phyloP scores from a whole-genome alignment of 2,888 invertebrate species.

The Zaprionus lineosus region DNA sequence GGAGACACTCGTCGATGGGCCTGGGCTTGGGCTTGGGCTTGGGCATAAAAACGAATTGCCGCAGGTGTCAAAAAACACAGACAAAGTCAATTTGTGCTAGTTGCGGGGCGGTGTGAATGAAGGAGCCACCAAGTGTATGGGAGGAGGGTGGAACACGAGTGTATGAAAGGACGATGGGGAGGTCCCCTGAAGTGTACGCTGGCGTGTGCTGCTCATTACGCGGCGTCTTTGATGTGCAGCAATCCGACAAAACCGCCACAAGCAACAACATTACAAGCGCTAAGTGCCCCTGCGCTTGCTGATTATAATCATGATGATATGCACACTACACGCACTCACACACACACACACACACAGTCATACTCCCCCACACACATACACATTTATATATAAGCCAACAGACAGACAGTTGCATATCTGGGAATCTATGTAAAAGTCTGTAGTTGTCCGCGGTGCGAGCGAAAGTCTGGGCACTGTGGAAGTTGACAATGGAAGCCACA shows the following conservation, averaged over 20 bases:
- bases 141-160: neutral
- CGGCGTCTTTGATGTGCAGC: constrained; percentile 75
- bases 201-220: constrained; percentile 73
- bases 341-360: constrained; percentile 19
- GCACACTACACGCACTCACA: constrained; percentile 31
- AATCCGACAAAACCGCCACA: constrained; percentile 74
- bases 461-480: neutral
- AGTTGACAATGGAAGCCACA: constrained; percentile 55
- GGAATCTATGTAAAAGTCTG: neutral
- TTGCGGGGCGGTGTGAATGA: constrained; percentile 33
- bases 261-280: constrained; percentile 68
- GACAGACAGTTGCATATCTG: neutral
- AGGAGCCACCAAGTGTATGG: neutral
- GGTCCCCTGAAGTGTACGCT: constrained; percentile 27
- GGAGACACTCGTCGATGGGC: neutral
- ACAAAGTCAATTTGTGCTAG: constrained; percentile 72
- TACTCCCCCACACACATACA: neutral
- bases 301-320: constrained; percentile 74
- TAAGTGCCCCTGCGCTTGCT: constrained; percentile 69
- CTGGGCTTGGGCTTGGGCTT: too few relatives aligned
- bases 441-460: too few relatives aligned
- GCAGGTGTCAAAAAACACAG: constrained; percentile 77
- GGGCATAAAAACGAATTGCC: constrained; percentile 69
- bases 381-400: neutral
- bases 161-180: too few relatives aligned